phyloP scores from a whole-genome alignment of 2,797 vertebrate species.

The Pelobates cultripes region DNA sequence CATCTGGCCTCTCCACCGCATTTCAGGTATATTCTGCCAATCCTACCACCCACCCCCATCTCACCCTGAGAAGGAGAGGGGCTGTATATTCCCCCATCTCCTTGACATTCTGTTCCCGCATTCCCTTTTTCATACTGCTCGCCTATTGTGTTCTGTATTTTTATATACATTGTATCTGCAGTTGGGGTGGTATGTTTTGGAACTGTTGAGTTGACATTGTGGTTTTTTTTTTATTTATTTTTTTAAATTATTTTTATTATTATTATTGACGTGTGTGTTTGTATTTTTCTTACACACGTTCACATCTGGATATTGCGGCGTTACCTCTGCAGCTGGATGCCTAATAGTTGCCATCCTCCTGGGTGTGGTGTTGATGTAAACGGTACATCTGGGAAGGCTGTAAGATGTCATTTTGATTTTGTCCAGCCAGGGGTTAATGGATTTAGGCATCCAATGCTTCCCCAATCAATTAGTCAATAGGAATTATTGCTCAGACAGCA shows the following conservation, averaged over 20 bases:
- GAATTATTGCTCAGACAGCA: background rate
- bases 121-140: background rate
- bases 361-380: conserved; percentile 20
- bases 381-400: too few species aligned
- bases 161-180: background rate
- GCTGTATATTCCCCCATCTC: conserved; percentile 12
- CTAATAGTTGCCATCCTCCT: background rate
- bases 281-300: background rate
- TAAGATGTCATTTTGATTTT: too few species aligned
- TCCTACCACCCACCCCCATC: background rate
- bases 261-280: background rate
- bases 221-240: too few species aligned
- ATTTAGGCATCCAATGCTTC: background rate
- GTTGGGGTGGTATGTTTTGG: too few species aligned
- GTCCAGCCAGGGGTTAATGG: background rate
- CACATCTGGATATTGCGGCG: background rate
- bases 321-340: background rate
- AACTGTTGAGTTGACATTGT: too few species aligned
- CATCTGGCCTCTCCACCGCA: conserved; percentile 75
- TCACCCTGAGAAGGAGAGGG: background rate
- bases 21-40: conserved; percentile 70
- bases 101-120: background rate
- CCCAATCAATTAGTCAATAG: too few species aligned
- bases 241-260: background rate
- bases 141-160: background rate